phyloP scores from a whole-genome alignment of 2,797 vertebrate genomes.

The Dermochelys coriacea region DNA sequence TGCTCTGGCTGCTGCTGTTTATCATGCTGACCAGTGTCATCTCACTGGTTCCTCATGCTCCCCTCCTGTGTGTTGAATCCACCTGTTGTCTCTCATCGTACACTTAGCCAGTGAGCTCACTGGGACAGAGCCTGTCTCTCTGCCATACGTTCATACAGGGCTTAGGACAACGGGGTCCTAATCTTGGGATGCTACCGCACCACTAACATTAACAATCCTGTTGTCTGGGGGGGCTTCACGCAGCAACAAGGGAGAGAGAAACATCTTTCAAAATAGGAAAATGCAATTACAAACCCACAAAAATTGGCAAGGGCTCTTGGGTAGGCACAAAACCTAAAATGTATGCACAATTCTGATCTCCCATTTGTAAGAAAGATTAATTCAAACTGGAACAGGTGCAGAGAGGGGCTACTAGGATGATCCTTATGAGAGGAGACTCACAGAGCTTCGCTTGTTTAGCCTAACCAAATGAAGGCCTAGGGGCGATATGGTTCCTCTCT shows the following conservation, averaged over 20 bases:
- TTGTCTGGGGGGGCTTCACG: too few relatives aligned
- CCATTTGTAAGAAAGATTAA: background rate
- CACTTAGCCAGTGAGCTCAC: background rate
- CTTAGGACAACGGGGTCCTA: too few relatives aligned
- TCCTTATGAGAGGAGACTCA: background rate
- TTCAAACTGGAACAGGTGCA: background rate
- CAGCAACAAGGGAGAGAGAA: too few relatives aligned
- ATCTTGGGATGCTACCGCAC: too few relatives aligned
- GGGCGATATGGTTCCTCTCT: too few relatives aligned
- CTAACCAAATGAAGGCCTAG: background rate
- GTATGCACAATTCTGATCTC: background rate
- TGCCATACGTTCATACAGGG: background rate
- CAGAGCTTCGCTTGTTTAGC: background rate
- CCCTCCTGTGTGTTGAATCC: background rate
- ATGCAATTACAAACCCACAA: background rate
- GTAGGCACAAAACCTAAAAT: background rate
- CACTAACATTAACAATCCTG: too few relatives aligned
- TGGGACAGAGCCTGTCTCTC: background rate
- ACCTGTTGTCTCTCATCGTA: background rate
- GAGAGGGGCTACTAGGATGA: background rate
- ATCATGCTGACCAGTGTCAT: background rate
- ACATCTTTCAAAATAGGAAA: background rate
- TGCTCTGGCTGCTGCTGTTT: background rate
- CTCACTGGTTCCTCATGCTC: background rate
- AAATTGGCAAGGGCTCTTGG: background rate